These are phyloP conservation scores for Pristiophorus japonicus DNA, from an alignment of 2,113 vertebrate species.

Conservation along the genomic window DNA sequence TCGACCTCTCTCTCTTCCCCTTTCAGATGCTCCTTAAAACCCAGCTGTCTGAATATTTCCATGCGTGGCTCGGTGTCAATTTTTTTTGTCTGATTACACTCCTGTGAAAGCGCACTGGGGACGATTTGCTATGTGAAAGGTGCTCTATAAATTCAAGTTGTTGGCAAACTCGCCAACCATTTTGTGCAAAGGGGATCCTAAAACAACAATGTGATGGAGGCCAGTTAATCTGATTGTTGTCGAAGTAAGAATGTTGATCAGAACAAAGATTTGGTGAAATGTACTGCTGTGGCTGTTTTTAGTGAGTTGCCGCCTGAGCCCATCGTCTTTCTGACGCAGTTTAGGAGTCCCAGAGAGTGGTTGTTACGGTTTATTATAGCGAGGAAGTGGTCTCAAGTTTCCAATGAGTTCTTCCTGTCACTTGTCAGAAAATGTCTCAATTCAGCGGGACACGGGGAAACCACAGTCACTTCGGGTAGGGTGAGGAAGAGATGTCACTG, in stretches of 20 bases:
- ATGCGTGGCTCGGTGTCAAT: not conserved
- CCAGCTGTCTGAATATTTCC: not conserved
- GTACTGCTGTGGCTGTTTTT: not conserved
- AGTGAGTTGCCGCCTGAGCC: not conserved
- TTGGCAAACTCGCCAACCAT: not conserved
- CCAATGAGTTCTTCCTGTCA: not conserved
- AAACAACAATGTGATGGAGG: not conserved
- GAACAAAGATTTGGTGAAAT: not conserved
- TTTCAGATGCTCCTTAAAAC: not conserved
- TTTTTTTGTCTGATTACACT: not conserved
- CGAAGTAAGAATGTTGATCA: not conserved
- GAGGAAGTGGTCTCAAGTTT: slow-evolving; percentile 15
- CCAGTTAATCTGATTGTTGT: not conserved
- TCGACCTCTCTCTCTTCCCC: not conserved
- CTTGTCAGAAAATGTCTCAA: not conserved
- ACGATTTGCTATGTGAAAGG: not conserved
- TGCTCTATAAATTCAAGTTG: not conserved
- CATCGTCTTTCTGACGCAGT: not conserved
- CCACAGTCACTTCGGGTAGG: not conserved
- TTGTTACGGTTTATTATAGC: not conserved
- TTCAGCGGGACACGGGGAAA: not conserved
- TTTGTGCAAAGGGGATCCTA: not conserved
- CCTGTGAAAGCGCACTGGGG: not conserved
- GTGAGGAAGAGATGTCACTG: not conserved
- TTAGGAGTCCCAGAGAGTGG: not conserved